These are phyloP conservation scores for Hylyphantes graminicola DNA, from an alignment of 1,140 invertebrate genomes.

Conservation along the genomic window DNA sequence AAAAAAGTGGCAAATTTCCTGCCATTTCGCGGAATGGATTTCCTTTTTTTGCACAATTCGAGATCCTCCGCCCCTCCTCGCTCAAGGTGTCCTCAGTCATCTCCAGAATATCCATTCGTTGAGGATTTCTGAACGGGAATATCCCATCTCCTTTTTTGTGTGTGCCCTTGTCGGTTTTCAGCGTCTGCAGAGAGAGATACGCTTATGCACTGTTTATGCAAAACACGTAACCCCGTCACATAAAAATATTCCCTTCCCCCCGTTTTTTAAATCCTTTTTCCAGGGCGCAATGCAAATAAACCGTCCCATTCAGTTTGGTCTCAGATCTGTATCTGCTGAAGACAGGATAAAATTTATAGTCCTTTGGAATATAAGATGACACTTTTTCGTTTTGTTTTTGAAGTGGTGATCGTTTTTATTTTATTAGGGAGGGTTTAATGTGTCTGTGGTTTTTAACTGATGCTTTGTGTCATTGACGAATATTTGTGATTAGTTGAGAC, in stretches of 20 bases:
- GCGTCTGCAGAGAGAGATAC: slow-evolving; percentile 7
- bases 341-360: slow-evolving; percentile 49
- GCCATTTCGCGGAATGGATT: slow-evolving; percentile 27
- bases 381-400: neutral
- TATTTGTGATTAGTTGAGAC: no score
- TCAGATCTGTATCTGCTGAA: slow-evolving; percentile 45
- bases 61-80: neutral
- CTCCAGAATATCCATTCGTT: slow-evolving; percentile 2
- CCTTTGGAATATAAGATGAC: slow-evolving; percentile 27
- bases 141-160: slow-evolving; percentile 9
- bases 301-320: slow-evolving; percentile 47
- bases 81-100: neutral
- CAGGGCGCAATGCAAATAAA: slow-evolving; percentile 48
- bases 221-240: slow-evolving; percentile 33
- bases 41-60: neutral
- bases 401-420: slow-evolving; percentile 18
- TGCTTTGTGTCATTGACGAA: no score
- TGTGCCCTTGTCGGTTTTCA: slow-evolving; percentile 20
- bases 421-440: neutral
- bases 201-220: slow-evolving; percentile 49
- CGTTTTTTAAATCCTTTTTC: slow-evolving; percentile 39
- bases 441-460: neutral
- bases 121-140: neutral
- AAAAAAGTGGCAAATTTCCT: slow-evolving; percentile 31
- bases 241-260: slow-evolving; percentile 29